Evolutionary conservation across 2,113 vertebrate genomes (phyloP), one percentile per base, ranked within the genome.

Genomic region (Natator depressus): DNA sequence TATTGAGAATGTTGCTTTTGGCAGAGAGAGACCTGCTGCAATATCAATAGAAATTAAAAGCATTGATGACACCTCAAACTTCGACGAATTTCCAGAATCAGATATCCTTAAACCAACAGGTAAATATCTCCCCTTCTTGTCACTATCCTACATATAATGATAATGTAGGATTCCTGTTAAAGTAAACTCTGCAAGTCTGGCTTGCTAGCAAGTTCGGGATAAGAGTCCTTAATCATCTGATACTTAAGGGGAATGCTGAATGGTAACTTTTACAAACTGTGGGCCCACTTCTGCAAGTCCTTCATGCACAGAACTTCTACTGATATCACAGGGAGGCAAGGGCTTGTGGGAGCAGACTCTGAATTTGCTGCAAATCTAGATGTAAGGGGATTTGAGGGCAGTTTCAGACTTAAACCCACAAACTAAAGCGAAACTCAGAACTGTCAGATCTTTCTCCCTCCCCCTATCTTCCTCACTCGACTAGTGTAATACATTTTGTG

Each of bases 11-110:
- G 92, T 84, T 98, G 9, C 97, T 93, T 90, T 97, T 97, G 96
- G 50, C 98, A 99, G 99, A 97, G 99, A 99, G 98, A 99, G 99
- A 96, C 99, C 99, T 47, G 99, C 99, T 93, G 99, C 99, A 12
- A 99, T 99, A 95, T 98, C 99, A 17, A 99, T 99, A 90, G 99
- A 99, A 97, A 99, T 99, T 97, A 99, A 99, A 98, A 99, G 99
- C 98, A 99, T 99, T 50, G 99, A 99, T 53, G 99, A 99, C 98
- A 99, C 99, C 49, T 99, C 99, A 47, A 99, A 99, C 98, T 99
- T 99, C 3, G 99, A 99, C 86, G 99, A 99, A 85, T 99, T 99
- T 98, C 99, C 99, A 9, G 99, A 99, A 49, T 99, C 99, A 3
- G 99, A 99, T 95, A 99, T 99, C 95, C 99, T 99, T 89, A 99